phyloP scores from a whole-genome alignment of 2,888 invertebrate species.

The Quadroppia sp. region DNA sequence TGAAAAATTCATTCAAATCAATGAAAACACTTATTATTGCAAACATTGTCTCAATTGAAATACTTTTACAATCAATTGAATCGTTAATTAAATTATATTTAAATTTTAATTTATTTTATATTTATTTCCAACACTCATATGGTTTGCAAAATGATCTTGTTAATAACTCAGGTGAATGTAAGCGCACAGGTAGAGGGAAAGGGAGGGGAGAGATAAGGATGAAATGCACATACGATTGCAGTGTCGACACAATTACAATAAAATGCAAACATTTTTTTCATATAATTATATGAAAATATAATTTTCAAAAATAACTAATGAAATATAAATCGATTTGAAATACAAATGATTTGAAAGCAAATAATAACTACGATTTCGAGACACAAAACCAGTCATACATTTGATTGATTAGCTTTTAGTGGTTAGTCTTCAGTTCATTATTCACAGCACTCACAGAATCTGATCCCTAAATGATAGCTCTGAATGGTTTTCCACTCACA shows the following conservation, averaged over 20 bases:
- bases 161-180: neutral
- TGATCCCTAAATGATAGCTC: neutral
- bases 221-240: too few species aligned
- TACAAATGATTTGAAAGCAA: neutral
- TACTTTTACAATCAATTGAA: conserved; percentile 9
- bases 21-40: too few species aligned
- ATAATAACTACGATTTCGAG: neutral
- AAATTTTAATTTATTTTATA: neutral
- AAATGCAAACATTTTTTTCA: neutral
- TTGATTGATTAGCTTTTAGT: conserved; percentile 22
- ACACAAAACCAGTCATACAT: neutral
- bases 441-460: neutral
- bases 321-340: conserved; percentile 10
- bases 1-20: too few species aligned
- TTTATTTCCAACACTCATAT: neutral
- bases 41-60: too few species aligned
- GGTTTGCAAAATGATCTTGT: neutral
- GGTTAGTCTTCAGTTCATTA: conserved; percentile 7
- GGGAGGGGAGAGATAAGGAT: too few species aligned
- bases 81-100: neutral
- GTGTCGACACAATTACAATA: conserved; percentile 1
- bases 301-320: neutral
- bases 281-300: neutral
- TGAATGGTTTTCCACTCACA: neutral
- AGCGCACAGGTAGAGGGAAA: neutral